Evolutionary conservation across 2,888 invertebrate species (phyloP), one percentile per base, ranked within the genome.

Genomic region (Sericinus montela): DNA sequence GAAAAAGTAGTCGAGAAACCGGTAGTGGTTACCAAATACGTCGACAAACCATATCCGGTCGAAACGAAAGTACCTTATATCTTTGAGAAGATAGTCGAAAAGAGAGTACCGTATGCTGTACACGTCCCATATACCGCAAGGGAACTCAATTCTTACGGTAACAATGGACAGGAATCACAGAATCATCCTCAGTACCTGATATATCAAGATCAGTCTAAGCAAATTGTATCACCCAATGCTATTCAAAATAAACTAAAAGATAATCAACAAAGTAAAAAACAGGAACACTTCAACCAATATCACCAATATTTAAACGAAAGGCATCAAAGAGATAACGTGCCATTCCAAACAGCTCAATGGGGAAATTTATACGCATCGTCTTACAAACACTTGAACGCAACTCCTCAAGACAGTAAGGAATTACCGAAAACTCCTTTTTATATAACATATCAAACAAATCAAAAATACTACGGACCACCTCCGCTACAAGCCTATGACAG

Each of bases 1-100:
- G 88, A 86, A 42, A 87, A 80, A 60, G 76, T 93, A 28, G 89
- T 93, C 0, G 92, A 93, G 59, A 92, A 91, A 57, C 89, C 91
- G 1, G 85, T 91, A 0, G 75, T 85, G 0, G 78, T 90, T 0
- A 84, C 81, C 0, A 81, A 82, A 55, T 84, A 83, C 41, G 58
- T 84, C 0, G 80, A 84, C 36, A 82, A 80, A 60, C 90, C 91
- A 0, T 89, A 86, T 49, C 81, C 87, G 0, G 80, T 90, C 0
- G 90, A 89, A 56, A 86, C 85, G 47, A 67, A 72, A 49, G 78
- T 89, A 1, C 85, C 86, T 9, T 83, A 84, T 43, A 74, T 81
- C 0, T 83, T 90, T 0, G 91, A 91, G 42, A 89, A 83, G 55
- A 76, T 89, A 14, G 74, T 90, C 0, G 90, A 91, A 56, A 89